Base-by-base conservation (phyloP, 2,797 vertebrate species). In the Poecile montanus region DNA sequence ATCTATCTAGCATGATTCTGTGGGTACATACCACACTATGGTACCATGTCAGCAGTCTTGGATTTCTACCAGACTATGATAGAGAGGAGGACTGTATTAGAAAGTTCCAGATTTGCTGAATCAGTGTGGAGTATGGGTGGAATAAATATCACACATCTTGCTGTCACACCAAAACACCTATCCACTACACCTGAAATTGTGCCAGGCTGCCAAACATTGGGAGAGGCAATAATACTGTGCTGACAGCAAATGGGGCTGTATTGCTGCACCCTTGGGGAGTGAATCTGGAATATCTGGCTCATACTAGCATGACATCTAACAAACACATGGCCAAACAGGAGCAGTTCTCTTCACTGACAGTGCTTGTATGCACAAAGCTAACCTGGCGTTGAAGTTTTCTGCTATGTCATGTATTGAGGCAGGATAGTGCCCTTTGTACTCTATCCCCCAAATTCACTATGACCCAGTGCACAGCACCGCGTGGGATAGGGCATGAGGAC, bases 251-350 rank as follows among this genome's bases (percentile, higher is more conserved):
- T 10, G 10, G 11, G 36, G 20, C n/a, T 63, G 29, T 40, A 48
- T 40, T 67, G 30, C 51, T 76, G 51, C 42, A 83, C 17, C n/a
- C 44, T 16, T 40, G 11, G 36, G 78, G 36, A 68, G 61, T 20
- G 22, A 45, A 44, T 67, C 38, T 72, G 68, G 25, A 42, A 91
- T 77, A 23, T 56, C 58, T 60, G 66, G 29, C 70, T 20, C 60
- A 36, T 18, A 21, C 6, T 18, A 75, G 73, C 25, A 72, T 62
- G 53, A 29, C 21, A 81, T 34, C 26, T 47, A 81, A 65, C 25
- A 73, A 57, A 68, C 13, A 65, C 22, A 71, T 0, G 0, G 44
- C 21, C 1, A 1, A 51, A 72, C 3, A 1, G 40, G 11, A 88
- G 48, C n/a, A 44, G n/a, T n/a, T 71, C 34, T 25, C 57, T 91